phyloP scores from a whole-genome alignment of 2,888 invertebrate genomes.

The Cephus runcator region DNA sequence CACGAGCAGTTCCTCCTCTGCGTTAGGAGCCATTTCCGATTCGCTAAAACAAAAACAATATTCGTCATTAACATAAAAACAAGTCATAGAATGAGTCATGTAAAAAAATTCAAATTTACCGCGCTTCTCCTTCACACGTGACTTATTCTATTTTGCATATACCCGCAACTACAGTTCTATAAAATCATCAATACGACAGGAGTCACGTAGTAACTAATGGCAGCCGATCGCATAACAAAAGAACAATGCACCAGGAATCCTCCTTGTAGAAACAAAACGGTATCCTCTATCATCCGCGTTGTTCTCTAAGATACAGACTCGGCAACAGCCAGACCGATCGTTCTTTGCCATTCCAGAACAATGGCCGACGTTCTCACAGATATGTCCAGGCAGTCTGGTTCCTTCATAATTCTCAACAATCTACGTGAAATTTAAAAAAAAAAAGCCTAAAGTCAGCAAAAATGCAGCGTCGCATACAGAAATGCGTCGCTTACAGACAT shows the following conservation, averaged over 20 bases:
- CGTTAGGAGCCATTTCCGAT: slow-evolving; percentile 64
- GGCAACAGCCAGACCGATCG: not conserved
- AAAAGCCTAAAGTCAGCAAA: not conserved
- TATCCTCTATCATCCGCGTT: not conserved
- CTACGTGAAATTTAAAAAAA: not conserved
- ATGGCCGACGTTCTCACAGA: not conserved
- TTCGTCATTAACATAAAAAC: not conserved
- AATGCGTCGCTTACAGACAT: not conserved
- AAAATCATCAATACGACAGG: not conserved
- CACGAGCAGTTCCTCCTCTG: slow-evolving; percentile 61
- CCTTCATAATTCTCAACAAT: not conserved
- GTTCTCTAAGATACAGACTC: not conserved
- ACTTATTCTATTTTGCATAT: not conserved
- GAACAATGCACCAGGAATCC: not conserved
- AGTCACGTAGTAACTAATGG: not conserved
- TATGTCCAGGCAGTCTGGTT: not conserved
- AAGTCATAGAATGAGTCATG: not conserved
- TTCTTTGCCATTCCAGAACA: not conserved
- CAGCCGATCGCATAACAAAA: not conserved
- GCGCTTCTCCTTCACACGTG: not conserved
- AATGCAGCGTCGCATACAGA: not conserved
- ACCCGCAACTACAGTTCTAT: not conserved
- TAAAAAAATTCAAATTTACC: not conserved
- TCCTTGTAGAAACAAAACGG: not conserved
- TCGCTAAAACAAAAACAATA: slow-evolving; percentile 50